Evolutionary conservation across 2,113 vertebrate species (phyloP).

Genomic region (Calidris pugnax): DNA sequence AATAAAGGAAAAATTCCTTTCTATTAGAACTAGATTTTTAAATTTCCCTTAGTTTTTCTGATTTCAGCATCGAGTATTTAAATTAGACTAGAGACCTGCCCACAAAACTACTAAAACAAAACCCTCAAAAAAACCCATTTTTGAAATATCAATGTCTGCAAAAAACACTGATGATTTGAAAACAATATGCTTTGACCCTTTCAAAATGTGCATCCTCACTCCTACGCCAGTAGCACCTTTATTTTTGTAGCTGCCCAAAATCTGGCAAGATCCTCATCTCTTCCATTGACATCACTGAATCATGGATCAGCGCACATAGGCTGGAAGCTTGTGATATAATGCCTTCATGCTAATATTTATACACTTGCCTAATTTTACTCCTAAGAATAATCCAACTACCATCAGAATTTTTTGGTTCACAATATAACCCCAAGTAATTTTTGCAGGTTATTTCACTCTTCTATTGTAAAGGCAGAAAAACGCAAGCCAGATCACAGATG

Average conservation of each 20-base stretch:
- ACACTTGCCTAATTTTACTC: background rate
- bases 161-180: slow-evolving; percentile 22
- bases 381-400: background rate
- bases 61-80: background rate
- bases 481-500: background rate
- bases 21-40: background rate
- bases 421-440: background rate
- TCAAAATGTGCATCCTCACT: slow-evolving; percentile 7
- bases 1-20: background rate
- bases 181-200: slow-evolving; percentile 23
- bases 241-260: slow-evolving; percentile 41
- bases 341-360: background rate
- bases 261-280: background rate
- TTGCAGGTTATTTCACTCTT: background rate
- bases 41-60: background rate
- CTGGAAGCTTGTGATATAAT: slow-evolving; percentile 5
- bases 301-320: background rate
- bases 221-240: background rate
- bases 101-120: background rate
- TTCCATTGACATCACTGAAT: slow-evolving; percentile 23
- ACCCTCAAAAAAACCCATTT: background rate
- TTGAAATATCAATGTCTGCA: background rate
- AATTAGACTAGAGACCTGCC: background rate
- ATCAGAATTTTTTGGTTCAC: background rate
- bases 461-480: background rate